Evolutionary conservation across 2,888 invertebrate species (phyloP).

Genomic region (Mystacides longicornis): DNA sequence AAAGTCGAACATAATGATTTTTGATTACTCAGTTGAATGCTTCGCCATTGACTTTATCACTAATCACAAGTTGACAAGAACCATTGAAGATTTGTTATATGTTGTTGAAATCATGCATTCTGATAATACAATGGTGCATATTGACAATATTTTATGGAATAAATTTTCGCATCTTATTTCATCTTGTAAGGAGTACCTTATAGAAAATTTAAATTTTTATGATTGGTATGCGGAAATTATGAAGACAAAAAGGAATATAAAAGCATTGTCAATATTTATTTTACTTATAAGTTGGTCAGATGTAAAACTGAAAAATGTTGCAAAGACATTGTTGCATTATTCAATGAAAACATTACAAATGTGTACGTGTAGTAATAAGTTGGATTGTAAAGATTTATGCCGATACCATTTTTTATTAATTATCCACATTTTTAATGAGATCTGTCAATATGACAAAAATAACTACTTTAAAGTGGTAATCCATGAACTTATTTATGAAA

Average conservation of each 20-base stretch:
- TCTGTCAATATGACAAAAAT: too few relatives aligned
- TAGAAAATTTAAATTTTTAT: too few relatives aligned
- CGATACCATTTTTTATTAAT: too few relatives aligned
- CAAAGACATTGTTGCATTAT: neutral
- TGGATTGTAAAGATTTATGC: neutral
- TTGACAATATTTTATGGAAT: neutral
- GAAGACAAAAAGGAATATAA: neutral
- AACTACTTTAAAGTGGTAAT: too few relatives aligned
- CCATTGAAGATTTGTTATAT: neutral
- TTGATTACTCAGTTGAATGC: neutral
- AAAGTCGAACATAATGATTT: neutral
- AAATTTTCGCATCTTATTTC: too few relatives aligned
- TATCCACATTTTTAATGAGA: too few relatives aligned
- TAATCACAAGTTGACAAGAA: neutral
- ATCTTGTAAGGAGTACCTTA: too few relatives aligned
- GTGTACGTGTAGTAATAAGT: too few relatives aligned
- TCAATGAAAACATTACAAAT: neutral
- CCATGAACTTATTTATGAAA: too few relatives aligned
- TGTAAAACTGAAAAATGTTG: neutral
- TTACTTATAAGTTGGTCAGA: neutral
- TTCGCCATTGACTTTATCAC: neutral
- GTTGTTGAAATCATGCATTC: neutral
- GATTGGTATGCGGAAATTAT: too few relatives aligned
- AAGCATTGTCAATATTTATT: neutral
- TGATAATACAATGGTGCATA: neutral